Base-by-base conservation (phyloP, 2,888 invertebrate genomes). In the Microdon myrmicae region DNA sequence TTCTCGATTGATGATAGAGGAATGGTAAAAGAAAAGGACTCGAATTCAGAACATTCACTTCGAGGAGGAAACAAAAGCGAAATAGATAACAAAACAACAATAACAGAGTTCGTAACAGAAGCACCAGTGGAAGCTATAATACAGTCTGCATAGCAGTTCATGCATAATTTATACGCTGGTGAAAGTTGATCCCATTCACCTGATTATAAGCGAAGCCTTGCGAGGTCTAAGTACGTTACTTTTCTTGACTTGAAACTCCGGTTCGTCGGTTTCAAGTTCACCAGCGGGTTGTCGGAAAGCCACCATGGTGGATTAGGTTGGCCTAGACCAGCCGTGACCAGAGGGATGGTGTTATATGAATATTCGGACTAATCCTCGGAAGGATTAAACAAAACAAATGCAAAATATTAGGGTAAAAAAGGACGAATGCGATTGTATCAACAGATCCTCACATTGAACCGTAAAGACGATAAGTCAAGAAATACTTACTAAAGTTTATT, bases 131-230 rank as follows among this genome's bases (percentile, higher is more conserved):
- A n/a, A n/a, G n/a, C n/a, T n/a, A n/a, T n/a, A n/a, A n/a, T n/a
- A 45, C 43, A 47, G 9, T 39, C 35, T 34, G 25, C 44, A 51
- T 53, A 51, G 47, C 58, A 58, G 58, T 64, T 64, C 58, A 64
- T 64, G 64, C 64, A 64, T 64, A 64, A 64, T 64, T 64, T 64
- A 64, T 64, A 58, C 43, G 3, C 58, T 53, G 64, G 58, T 58
- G 53, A 64, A 58, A 64, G 64, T 64, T 64, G 58, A 64, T 64
- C 64, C 64, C 51, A 51, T 51, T 64, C 58, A 64, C 64, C 64
- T 64, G 64, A 64, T 64, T 64, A 64, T 55, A 64, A 64, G 58
- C 47, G 51, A 64, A 64, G 64, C 58, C 58, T 43, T 19, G 14
- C 17, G 6, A 13, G 17, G 44, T 22, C 20, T 12, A 37, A n/a